Conservation (phyloP, 2,113 vertebrate species). For the Gallinago media region DNA sequence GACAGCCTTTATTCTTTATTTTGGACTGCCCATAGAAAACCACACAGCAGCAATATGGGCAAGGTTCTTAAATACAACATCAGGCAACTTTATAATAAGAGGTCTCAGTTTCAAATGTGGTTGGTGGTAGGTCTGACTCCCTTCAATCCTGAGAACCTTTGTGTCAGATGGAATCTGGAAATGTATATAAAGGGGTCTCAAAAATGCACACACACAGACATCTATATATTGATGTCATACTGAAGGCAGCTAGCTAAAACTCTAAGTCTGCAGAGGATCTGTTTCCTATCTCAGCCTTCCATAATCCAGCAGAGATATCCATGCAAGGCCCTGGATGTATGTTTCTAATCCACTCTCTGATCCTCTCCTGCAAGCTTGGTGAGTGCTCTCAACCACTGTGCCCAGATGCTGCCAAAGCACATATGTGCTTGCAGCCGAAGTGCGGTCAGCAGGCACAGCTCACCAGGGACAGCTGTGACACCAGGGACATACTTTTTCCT, state of each 20-base stretch:
- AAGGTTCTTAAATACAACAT: neutral
- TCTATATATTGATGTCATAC: neutral
- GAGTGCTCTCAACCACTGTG: neutral
- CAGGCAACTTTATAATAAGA: neutral
- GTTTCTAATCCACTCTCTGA: neutral
- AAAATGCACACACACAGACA: neutral
- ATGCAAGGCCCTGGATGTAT: neutral
- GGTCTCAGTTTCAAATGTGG: neutral
- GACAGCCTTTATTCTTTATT: neutral
- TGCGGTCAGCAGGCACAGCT: neutral
- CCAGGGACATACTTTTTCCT: neutral
- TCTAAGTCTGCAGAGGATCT: neutral
- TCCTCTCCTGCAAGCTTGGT: neutral
- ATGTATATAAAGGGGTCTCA: neutral
- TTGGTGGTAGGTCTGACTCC: neutral
- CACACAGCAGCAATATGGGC: neutral
- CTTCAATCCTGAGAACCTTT: neutral
- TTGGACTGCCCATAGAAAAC: neutral
- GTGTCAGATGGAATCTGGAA: neutral
- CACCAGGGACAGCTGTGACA: fast-evolving
- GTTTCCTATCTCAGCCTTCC: neutral
- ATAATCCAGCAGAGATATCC: neutral
- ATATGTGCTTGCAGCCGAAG: fast-evolving
- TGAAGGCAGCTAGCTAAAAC: neutral
- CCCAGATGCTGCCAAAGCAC: neutral